Evolutionary conservation across 2,888 invertebrate genomes (phyloP), one percentile per base, ranked within the genome.

Genomic region (Stenurella melanura): DNA sequence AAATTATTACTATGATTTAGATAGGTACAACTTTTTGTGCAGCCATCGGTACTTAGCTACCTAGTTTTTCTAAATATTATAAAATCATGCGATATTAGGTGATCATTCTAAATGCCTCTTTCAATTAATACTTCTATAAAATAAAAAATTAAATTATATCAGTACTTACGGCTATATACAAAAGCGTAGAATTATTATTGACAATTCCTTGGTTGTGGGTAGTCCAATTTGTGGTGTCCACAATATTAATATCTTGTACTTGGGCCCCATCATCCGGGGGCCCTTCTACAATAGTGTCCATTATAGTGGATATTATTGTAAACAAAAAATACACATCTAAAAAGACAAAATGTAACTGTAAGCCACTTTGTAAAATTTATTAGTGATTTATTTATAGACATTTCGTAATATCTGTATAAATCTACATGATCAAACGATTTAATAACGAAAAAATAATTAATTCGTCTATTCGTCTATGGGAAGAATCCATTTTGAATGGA

Each of bases 131-230:
- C 30, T 34, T 34, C 6, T 7, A 12, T 42, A 42, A 42, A 1
- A 42, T 1, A 34, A 34, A 34, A 34, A 34, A 34, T 34, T 34
- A 6, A 50, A n/a, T n/a, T 50, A 50, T 3, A 15, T 50, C 3
- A 42, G 56, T 75, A 87, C 87, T 87, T 85, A 89, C 89, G 26
- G 88, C 87, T 73, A 89, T 89, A 72, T 88, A 89, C 60, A 89
- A 78, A 78, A 88, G 85, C 34, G 87, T 88, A 26, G 87, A 83
- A 81, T 87, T 87, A 71, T 85, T 84, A 66, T 72, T 72, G n/a
- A 80, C 80, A 54, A 83, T 78, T 76, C 80, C 79, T 63, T 81
- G 78, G 56, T 79, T 73, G 26, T 75, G 76, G 38, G 74, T 74
- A 75, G 77, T 77, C 87, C 87, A 87, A 60, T 77, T 79, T n/a